Percentiles rank a stretch among this genome's conserved stretches.
These are phyloP conservation scores for Pedicia rivosa DNA, from an alignment of 2,888 invertebrate genomes.

Conservation along the genomic window DNA sequence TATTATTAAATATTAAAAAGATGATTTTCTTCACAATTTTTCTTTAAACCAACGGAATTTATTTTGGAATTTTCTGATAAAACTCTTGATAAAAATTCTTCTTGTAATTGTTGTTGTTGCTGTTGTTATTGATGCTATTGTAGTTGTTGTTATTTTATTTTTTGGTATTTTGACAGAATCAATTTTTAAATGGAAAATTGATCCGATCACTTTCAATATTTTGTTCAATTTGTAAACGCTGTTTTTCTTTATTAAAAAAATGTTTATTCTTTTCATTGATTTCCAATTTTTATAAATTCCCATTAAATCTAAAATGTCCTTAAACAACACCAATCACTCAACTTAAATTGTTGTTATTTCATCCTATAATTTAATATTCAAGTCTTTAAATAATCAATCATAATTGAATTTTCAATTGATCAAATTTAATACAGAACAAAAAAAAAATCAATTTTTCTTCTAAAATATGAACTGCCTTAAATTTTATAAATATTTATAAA, in stretches of 20 bases:
- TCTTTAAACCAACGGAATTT: too few species aligned
- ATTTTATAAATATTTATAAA: too few species aligned
- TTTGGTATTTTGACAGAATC: too few species aligned
- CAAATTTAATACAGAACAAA: too few species aligned
- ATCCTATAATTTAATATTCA: conserved; percentile 7
- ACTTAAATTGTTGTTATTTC: conserved; percentile 17
- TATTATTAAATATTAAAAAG: too few species aligned
- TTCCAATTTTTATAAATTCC: not conserved
- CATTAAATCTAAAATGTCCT: conserved; percentile 14
- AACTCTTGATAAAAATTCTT: too few species aligned
- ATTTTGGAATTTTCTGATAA: too few species aligned
- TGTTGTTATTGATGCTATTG: conserved; percentile 3
- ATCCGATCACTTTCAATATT: not conserved
- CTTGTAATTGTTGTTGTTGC: not conserved
- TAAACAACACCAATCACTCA: conserved; percentile 19
- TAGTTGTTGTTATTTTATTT: not conserved
- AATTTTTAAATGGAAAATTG: too few species aligned
- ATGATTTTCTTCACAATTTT: too few species aligned
- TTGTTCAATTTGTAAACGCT: not conserved
- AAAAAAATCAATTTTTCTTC: too few species aligned
- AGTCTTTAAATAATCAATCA: not conserved
- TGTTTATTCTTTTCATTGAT: conserved; percentile 3
- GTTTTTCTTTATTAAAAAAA: conserved; percentile 1
- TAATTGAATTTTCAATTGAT: not conserved
- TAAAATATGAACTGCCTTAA: too few species aligned